These are phyloP conservation scores for Volucella inflata DNA, from an alignment of 2,888 invertebrate genomes.

Conservation along the genomic window DNA sequence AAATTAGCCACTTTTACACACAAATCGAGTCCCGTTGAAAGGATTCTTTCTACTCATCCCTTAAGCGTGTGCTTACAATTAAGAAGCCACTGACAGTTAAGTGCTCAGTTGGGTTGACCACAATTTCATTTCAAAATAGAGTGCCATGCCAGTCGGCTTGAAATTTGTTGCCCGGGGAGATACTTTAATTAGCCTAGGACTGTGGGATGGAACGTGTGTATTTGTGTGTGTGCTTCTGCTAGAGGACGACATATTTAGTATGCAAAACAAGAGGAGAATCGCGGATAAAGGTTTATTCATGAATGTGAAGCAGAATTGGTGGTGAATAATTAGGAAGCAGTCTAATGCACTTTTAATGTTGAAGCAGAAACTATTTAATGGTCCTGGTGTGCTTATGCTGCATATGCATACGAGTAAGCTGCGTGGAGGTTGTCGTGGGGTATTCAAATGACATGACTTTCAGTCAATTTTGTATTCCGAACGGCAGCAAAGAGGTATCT, in stretches of 20 bases:
- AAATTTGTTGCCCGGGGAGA: neutral
- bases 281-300: neutral
- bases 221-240: neutral
- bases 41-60: neutral
- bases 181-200: conserved; percentile 11
- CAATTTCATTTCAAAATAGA: neutral
- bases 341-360: conserved; percentile 44
- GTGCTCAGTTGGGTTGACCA: conserved; percentile 5
- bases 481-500: no score
- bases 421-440: no score
- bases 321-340: conserved; percentile 1
- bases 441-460: no score
- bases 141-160: neutral
- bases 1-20: conserved; percentile 1
- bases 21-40: neutral
- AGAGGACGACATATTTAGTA: neutral
- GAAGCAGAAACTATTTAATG: neutral
- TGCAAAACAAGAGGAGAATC: conserved; percentile 2
- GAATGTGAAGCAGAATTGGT: conserved; percentile 6
- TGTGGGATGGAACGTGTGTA: neutral
- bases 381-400: neutral
- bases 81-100: neutral
- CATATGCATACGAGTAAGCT: no score
- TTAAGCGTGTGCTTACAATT: conserved; percentile 9
- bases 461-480: no score